Percentiles rank a stretch among this genome's conserved stretches.
phyloP scores from a whole-genome alignment of 2,113 vertebrate species.

The Beaufortia kweichowensis region DNA sequence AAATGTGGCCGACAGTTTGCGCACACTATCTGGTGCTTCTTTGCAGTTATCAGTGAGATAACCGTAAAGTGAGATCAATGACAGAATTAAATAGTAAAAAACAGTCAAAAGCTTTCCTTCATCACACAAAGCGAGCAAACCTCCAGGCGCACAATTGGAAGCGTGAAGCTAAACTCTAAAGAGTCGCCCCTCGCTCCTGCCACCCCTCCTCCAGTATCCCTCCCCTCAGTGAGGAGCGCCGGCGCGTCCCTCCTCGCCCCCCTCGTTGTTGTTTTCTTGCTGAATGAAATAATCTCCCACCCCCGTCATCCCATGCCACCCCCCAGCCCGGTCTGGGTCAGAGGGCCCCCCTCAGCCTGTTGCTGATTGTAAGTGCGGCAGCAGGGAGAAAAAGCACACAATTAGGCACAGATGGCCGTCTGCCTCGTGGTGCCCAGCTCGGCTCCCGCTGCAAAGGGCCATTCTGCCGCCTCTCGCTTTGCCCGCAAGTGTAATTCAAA shows the following conservation, averaged over 20 bases:
- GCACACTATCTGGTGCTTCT: background rate
- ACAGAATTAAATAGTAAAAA: background rate
- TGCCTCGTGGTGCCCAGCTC: constrained; percentile 57
- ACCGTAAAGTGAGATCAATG: no score
- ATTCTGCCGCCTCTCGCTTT: constrained; percentile 40
- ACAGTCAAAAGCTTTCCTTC: background rate
- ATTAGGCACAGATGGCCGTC: constrained; percentile 82
- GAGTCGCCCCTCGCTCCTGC: constrained; percentile 34
- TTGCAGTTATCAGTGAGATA: background rate
- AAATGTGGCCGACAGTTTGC: constrained; percentile 9
- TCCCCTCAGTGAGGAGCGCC: constrained; percentile 63
- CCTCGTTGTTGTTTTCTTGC: constrained; percentile 79
- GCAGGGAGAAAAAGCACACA: constrained; percentile 71
- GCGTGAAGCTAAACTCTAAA: constrained; percentile 48
- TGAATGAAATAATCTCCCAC: constrained; percentile 79
- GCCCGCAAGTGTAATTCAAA: constrained; percentile 51
- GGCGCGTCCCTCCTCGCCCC: constrained; percentile 63
- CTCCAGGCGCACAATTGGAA: constrained; percentile 46
- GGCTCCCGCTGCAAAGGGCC: constrained; percentile 47
- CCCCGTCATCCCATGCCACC: constrained; percentile 72
- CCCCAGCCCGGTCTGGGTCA: constrained; percentile 78
- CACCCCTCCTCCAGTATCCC: constrained; percentile 15
- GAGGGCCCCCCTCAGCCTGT: constrained; percentile 78
- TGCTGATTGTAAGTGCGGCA: constrained; percentile 78
- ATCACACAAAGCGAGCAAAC: background rate